Evolutionary conservation across 2,888 invertebrate genomes (phyloP), one percentile per base, ranked within the genome.

Genomic region (Apamea anceps): DNA sequence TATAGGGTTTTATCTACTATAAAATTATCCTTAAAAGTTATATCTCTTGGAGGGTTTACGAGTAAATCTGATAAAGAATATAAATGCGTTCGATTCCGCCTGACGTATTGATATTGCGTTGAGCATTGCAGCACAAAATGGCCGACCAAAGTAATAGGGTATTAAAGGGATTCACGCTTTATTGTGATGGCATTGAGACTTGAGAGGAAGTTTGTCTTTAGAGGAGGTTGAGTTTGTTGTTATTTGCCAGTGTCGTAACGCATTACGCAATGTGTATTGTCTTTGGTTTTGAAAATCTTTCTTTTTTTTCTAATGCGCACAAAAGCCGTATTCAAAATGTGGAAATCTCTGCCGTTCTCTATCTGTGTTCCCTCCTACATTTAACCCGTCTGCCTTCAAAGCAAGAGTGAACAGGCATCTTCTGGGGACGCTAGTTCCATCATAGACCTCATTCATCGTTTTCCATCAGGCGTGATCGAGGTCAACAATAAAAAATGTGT

Each of bases 71-170:
- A 75, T 76, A 79, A 74, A 75, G 67, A 67, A 71, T 85, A 79
- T 82, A 76, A 79, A 82, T 75, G 82, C 70, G 66, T 82, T 82
- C 70, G 63, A 77, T 77, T 75, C 65, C 67, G 48, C 68, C 12
- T 86, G 83, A 82, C 68, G 72, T 77, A 85, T 82, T 79, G 72
- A 77, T 75, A 85, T 78, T 25, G 78, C 65, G 32, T 18, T 57
- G 72, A 78, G 54, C 48, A 68, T 32, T 85, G 74, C 79, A 82
- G 57, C 51, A 51, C n/a, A 76, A 68, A 54, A 82, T 72, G 66
- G 73, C 48, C 28, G 63, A 67, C 45, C 45, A 21, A 70, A 75
- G 72, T 65, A 78, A 82, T 75, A 32, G 74, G 57, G 74, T 67
- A 48, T 76, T 80, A 70, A 54, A 70, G 62, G 73, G 76, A 81